Evolutionary conservation across 2,888 invertebrate species (phyloP).

Genomic region (Nycteola revayana): DNA sequence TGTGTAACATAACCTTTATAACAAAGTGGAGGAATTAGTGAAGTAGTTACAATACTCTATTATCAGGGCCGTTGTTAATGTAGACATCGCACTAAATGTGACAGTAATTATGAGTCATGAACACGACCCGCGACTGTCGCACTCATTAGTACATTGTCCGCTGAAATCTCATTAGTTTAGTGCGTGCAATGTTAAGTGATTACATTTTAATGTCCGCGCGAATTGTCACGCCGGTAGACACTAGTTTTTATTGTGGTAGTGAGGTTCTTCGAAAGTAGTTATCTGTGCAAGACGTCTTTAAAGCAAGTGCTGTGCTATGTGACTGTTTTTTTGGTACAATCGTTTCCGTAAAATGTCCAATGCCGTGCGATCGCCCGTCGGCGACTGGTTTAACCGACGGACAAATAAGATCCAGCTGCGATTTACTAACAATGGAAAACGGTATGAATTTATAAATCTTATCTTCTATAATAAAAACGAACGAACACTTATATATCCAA

Average conservation of each 20-base stretch:
- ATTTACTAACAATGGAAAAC: slow-evolving; percentile 69
- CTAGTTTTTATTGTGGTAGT: slow-evolving; percentile 49
- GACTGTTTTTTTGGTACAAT: slow-evolving; percentile 44
- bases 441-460: slow-evolving; percentile 41
- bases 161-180: slow-evolving; percentile 76
- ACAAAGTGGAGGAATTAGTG: slow-evolving; percentile 38
- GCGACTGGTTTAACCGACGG: slow-evolving; percentile 69
- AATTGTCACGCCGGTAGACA: slow-evolving; percentile 45
- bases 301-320: slow-evolving; percentile 39
- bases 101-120: slow-evolving; percentile 70
- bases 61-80: slow-evolving; percentile 42
- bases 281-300: slow-evolving; percentile 38
- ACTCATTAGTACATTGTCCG: slow-evolving; percentile 70
- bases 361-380: slow-evolving; percentile 60
- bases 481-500: too few species aligned
- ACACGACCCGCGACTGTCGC: slow-evolving; percentile 58
- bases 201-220: slow-evolving; percentile 67
- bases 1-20: slow-evolving; percentile 19
- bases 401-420: slow-evolving; percentile 62
- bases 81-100: slow-evolving; percentile 60
- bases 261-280: slow-evolving; percentile 59
- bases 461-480: too few species aligned
- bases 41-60: slow-evolving; percentile 29
- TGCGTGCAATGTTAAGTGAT: slow-evolving; percentile 77
- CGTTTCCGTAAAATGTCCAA: slow-evolving; percentile 62